Conservation (phyloP, 2,113 vertebrate species). For the Heteronetta atricapilla region DNA sequence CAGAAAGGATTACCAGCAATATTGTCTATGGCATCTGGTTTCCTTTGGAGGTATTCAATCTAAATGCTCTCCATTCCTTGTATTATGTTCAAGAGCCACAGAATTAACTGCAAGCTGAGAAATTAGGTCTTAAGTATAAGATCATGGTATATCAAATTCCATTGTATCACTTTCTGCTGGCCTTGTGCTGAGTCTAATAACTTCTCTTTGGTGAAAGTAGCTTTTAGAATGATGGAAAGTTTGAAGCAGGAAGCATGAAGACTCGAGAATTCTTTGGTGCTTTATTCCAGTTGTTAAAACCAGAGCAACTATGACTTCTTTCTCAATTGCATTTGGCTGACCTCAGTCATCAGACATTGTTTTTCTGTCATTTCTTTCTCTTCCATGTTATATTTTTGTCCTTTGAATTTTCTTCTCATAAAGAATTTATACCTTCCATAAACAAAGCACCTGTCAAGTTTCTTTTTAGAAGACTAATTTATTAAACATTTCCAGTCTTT, state of each 20-base stretch:
- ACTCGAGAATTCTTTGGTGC: conserved; percentile 1
- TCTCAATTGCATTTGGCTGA: conserved; percentile 41
- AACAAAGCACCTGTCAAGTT: background rate
- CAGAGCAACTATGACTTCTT: conserved; percentile 11
- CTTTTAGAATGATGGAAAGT: conserved; percentile 21
- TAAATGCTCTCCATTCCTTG: conserved; percentile 1
- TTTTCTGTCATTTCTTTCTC: conserved; percentile 17
- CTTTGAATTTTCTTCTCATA: background rate
- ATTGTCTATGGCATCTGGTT: conserved; percentile 10
- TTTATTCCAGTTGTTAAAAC: conserved; percentile 26
- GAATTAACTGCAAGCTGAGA: background rate
- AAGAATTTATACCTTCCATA: background rate
- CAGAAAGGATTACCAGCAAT: background rate
- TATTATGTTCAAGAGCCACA: background rate
- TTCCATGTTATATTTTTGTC: background rate
- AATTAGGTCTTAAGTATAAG: conserved; percentile 11
- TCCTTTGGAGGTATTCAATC: background rate
- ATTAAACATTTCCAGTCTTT: background rate
- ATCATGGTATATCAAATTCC: background rate
- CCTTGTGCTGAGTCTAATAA: background rate
- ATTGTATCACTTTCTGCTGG: conserved; percentile 20
- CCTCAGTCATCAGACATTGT: background rate
- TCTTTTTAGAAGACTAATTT: background rate
- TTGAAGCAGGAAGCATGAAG: conserved; percentile 6
- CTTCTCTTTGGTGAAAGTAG: conserved; percentile 30